Conservation (phyloP, 2,888 invertebrate species). For the Alcis repandata region DNA sequence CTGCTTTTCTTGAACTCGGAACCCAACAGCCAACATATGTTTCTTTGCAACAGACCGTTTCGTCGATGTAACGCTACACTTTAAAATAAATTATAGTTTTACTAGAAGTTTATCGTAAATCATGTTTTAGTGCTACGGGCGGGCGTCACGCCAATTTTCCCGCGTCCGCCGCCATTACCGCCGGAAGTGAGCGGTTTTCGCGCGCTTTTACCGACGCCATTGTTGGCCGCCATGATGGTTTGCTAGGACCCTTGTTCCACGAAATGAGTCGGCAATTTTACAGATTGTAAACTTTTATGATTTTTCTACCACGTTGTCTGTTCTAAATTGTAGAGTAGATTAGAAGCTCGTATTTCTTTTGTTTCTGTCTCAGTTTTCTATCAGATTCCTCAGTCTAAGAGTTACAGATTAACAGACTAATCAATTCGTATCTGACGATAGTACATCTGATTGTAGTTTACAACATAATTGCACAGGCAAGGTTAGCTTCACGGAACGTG, state of each 20-base stretch:
- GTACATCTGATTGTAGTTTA: too few species aligned
- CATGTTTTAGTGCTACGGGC: slow-evolving; percentile 54
- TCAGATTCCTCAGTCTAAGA: too few species aligned
- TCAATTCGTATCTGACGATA: too few species aligned
- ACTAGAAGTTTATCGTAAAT: slow-evolving; percentile 62
- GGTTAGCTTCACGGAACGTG: too few species aligned
- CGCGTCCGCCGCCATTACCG: slow-evolving; percentile 74
- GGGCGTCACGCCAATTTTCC: slow-evolving; percentile 69
- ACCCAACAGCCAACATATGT: not conserved
- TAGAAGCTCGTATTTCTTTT: not conserved
- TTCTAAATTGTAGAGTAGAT: not conserved
- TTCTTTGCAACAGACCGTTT: slow-evolving; percentile 8
- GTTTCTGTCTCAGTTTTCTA: not conserved
- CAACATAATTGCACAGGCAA: too few species aligned
- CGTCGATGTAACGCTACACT: slow-evolving; percentile 43
- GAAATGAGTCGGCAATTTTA: slow-evolving; percentile 22
- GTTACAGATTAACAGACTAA: too few species aligned
- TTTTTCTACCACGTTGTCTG: not conserved
- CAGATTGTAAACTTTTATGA: slow-evolving; percentile 28
- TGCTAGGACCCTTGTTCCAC: slow-evolving; percentile 22
- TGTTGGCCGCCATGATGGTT: slow-evolving; percentile 43
- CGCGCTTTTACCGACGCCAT: slow-evolving; percentile 68
- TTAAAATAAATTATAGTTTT: slow-evolving; percentile 57
- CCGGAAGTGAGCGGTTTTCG: slow-evolving; percentile 79
- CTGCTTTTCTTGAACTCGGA: not conserved